Evolutionary conservation across 2,797 vertebrate genomes (phyloP).

Genomic region (Ceryle rudis): DNA sequence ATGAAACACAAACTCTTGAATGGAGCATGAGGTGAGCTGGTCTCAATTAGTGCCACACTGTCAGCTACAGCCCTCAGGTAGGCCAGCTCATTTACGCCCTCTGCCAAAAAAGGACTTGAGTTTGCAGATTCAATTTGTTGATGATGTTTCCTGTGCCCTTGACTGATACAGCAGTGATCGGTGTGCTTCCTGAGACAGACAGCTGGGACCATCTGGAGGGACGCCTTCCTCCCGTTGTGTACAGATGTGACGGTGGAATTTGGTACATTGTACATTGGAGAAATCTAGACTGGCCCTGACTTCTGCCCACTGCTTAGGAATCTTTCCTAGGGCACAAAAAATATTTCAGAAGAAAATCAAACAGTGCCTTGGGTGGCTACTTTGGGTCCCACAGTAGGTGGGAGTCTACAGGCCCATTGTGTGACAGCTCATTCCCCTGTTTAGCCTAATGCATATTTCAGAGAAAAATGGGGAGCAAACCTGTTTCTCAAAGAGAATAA

Average conservation of each 20-base stretch:
- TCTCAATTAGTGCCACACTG: background rate
- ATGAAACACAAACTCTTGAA: background rate
- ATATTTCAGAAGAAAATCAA: conserved; percentile 27
- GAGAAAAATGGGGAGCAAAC: background rate
- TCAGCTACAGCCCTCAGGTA: background rate
- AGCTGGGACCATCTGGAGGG: background rate
- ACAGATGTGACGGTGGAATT: conserved; percentile 2
- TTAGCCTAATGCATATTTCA: background rate
- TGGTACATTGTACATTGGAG: background rate
- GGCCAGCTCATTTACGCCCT: background rate
- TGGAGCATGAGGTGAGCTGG: background rate
- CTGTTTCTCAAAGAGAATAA: background rate
- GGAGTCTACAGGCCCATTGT: background rate
- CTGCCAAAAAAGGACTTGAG: background rate
- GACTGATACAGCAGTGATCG: background rate
- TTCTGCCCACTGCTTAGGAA: background rate
- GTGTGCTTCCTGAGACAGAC: background rate
- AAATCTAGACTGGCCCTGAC: background rate
- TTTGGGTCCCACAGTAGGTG: background rate
- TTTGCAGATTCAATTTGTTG: background rate
- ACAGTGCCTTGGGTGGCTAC: background rate
- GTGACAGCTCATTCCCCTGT: background rate
- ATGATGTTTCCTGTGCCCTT: background rate
- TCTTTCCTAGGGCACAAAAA: background rate
- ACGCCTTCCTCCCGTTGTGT: background rate